phyloP scores from a whole-genome alignment of 2,797 vertebrate genomes.

The Holocentrus rufus region DNA sequence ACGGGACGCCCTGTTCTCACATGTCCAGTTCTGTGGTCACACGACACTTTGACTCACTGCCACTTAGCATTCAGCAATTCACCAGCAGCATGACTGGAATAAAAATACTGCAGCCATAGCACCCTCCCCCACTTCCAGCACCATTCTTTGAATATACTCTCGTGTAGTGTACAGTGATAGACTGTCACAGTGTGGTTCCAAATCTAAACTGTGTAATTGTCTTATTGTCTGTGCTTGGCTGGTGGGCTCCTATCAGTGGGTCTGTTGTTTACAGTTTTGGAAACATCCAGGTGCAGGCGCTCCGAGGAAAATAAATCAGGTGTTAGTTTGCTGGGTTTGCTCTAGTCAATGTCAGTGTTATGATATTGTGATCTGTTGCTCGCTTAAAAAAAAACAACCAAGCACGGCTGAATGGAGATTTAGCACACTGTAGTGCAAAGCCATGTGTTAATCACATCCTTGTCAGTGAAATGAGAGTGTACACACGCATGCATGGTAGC shows the following conservation, averaged over 20 bases:
- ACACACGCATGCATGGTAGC: slow-evolving; percentile 22
- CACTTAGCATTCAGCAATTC: slow-evolving; percentile 15
- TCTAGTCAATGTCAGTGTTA: slow-evolving; percentile 28
- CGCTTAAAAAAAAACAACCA: slow-evolving; percentile 24
- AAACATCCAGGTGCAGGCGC: slow-evolving; percentile 11
- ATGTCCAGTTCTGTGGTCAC: slow-evolving; percentile 5
- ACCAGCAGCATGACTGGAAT: background rate
- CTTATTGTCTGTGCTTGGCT: background rate
- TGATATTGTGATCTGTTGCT: slow-evolving; percentile 31
- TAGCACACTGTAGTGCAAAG: slow-evolving; percentile 12
- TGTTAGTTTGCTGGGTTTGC: slow-evolving; percentile 36
- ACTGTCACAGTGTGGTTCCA: background rate
- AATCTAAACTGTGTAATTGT: slow-evolving; percentile 21
- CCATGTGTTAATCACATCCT: slow-evolving; percentile 47
- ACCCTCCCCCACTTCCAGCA: too few species aligned
- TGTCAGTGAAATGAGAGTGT: slow-evolving; percentile 20
- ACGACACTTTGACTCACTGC: background rate
- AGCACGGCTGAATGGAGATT: slow-evolving; percentile 35
- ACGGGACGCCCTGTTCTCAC: background rate
- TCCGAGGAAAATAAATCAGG: slow-evolving; percentile 32
- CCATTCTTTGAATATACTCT: background rate
- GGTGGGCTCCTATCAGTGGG: background rate
- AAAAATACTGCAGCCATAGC: background rate
- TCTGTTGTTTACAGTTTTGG: slow-evolving; percentile 30
- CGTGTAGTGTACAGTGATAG: background rate